Evolutionary conservation across 2,797 vertebrate genomes (phyloP).

Genomic region (Scyliorhinus canicula): DNA sequence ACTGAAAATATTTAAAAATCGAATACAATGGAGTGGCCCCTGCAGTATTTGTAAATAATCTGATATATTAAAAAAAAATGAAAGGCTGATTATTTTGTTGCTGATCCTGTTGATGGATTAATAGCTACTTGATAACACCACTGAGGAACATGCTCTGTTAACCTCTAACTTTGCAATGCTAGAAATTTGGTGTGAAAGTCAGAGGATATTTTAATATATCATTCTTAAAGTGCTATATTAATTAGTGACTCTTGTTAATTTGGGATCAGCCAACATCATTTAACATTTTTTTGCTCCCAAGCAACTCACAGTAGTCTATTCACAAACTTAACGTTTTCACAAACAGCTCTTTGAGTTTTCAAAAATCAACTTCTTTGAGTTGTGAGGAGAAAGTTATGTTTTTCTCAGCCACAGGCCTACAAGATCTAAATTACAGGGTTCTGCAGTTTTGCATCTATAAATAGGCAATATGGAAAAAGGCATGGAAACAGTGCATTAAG

Average conservation of each 20-base stretch:
- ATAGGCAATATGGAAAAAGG: not conserved
- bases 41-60: not conserved
- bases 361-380: constrained; percentile 28
- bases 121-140: not conserved
- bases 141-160: too few relatives aligned
- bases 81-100: constrained; percentile 21
- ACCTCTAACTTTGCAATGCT: not conserved
- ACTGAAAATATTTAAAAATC: not conserved
- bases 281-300: constrained; percentile 25
- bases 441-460: constrained; percentile 15
- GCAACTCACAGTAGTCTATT: constrained; percentile 28
- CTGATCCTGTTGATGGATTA: not conserved
- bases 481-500: constrained; percentile 4
- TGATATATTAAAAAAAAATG: not conserved
- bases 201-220: not conserved
- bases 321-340: constrained; percentile 29
- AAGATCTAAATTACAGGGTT: not conserved
- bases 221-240: constrained; percentile 22
- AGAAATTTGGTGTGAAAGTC: not conserved
- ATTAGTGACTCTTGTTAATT: constrained; percentile 28
- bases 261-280: not conserved
- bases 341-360: constrained; percentile 35
- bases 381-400: constrained; percentile 5
- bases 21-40: not conserved
- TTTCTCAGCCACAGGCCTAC: constrained; percentile 26